Conservation (phyloP, 1,140 invertebrate species). For the Macrocentrus cingulum region DNA sequence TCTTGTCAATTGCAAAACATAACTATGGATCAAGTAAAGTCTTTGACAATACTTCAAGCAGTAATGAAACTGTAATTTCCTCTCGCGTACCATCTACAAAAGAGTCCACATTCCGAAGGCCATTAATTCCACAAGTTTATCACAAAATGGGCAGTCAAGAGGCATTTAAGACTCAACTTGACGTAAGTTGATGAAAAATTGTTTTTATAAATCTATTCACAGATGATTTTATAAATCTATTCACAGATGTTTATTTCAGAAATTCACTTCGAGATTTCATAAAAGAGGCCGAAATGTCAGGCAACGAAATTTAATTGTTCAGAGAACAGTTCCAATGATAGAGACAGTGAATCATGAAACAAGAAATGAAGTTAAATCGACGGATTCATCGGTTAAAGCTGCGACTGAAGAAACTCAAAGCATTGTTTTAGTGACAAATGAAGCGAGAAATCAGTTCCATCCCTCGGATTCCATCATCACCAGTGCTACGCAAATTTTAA, state of each 20-base stretch:
- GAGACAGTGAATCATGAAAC: background rate
- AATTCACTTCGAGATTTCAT: constrained; percentile 55
- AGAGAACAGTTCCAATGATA: constrained; percentile 60
- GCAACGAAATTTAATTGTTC: constrained; percentile 63
- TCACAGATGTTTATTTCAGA: constrained; percentile 39
- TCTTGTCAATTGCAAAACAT: constrained; percentile 66
- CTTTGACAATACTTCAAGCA: constrained; percentile 51
- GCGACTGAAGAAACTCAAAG: background rate
- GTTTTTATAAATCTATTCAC: constrained; percentile 1
- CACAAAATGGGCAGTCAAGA: constrained; percentile 53
- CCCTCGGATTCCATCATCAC: constrained; percentile 57
- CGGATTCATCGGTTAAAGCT: background rate
- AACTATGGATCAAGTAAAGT: constrained; percentile 54
- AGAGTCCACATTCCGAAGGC: constrained; percentile 54
- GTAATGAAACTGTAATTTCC: constrained; percentile 55
- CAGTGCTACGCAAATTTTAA: constrained; percentile 75
- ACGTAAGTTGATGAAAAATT: constrained; percentile 52
- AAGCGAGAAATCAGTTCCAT: constrained; percentile 33
- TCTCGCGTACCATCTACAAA: constrained; percentile 49
- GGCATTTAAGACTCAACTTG: constrained; percentile 62
- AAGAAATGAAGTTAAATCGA: background rate
- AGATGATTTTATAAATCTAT: background rate
- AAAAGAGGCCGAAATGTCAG: constrained; percentile 58
- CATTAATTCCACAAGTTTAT: constrained; percentile 53
- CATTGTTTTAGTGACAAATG: background rate